Percentiles rank a stretch among this genome's conserved stretches.
Evolutionary conservation across 2,888 invertebrate species (phyloP).

Genomic region (Zhuqinia jingwanae): DNA sequence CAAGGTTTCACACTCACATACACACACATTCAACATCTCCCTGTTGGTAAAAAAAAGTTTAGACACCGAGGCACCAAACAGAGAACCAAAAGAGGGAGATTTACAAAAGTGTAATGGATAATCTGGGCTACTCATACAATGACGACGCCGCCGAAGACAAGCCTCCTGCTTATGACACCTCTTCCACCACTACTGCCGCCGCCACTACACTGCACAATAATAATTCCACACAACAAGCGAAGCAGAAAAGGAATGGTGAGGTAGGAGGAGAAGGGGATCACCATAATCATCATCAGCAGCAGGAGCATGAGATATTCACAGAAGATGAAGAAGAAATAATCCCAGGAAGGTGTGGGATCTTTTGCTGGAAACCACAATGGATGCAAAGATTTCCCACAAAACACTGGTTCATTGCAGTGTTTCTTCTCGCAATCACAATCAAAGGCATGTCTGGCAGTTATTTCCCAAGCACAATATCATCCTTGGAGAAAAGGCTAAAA

Average conservation of each 20-base stretch:
- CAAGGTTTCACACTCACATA: slow-evolving; percentile 11
- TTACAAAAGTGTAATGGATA: slow-evolving; percentile 36
- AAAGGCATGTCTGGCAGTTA: slow-evolving; percentile 79
- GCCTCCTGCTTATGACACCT: slow-evolving; percentile 23
- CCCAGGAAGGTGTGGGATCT: slow-evolving; percentile 82
- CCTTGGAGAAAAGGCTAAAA: slow-evolving; percentile 80
- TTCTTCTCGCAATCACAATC: slow-evolving; percentile 82
- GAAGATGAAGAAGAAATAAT: slow-evolving; percentile 21
- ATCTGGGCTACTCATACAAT: slow-evolving; percentile 39
- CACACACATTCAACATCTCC: too few species aligned
- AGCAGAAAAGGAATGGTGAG: background rate
- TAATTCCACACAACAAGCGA: background rate
- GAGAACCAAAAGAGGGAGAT: background rate
- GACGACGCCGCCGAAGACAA: slow-evolving; percentile 30
- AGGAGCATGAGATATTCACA: too few species aligned
- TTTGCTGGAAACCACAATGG: slow-evolving; percentile 84
- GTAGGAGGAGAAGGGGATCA: slow-evolving; percentile 28
- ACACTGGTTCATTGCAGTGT: slow-evolving; percentile 84
- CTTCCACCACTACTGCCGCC: slow-evolving; percentile 5
- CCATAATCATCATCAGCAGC: too few species aligned
- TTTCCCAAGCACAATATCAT: slow-evolving; percentile 79
- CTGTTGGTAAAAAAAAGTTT: background rate
- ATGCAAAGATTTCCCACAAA: slow-evolving; percentile 84
- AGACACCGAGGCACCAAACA: background rate
- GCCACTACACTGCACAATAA: slow-evolving; percentile 27